A percentile compares a stretch with the other conserved stretches of the same genome.
Evolutionary conservation across 2,888 invertebrate genomes (phyloP).

Genomic region (Lucinisca nassula): DNA sequence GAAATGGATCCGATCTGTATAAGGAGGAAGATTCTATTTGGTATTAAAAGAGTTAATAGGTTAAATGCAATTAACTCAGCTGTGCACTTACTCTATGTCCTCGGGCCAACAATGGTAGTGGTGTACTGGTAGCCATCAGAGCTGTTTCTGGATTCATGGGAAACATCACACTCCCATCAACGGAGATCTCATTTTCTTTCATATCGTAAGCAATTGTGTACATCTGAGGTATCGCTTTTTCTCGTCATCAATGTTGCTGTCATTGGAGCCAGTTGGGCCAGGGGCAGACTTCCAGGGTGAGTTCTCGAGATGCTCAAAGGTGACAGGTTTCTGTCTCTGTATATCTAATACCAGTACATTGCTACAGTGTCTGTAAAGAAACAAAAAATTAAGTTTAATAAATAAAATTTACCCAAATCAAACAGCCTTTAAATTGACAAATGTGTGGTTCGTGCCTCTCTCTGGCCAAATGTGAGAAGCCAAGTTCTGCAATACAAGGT

Average conservation of each 20-base stretch:
- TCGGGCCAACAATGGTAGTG: slow-evolving; percentile 76
- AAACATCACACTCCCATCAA: slow-evolving; percentile 73
- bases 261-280: slow-evolving; percentile 17
- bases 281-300: slow-evolving; percentile 60
- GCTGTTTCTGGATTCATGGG: slow-evolving; percentile 58
- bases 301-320: slow-evolving; percentile 71
- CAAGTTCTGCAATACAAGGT: too few relatives aligned
- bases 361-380: slow-evolving; percentile 72
- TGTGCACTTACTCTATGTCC: slow-evolving; percentile 78
- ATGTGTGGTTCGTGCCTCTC: too few relatives aligned
- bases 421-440: too few relatives aligned
- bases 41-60: too few relatives aligned
- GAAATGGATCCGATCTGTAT: too few relatives aligned
- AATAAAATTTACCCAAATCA: too few relatives aligned
- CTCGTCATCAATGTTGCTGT: slow-evolving; percentile 61
- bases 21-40: too few relatives aligned
- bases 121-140: slow-evolving; percentile 79
- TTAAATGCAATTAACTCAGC: too few relatives aligned
- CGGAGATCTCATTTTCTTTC: slow-evolving; percentile 76
- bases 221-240: slow-evolving; percentile 61
- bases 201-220: slow-evolving; percentile 63
- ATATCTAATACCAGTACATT: slow-evolving; percentile 73
- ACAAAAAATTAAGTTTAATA: too few relatives aligned
- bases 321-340: slow-evolving; percentile 73
- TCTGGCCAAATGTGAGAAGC: too few relatives aligned